phyloP scores from a whole-genome alignment of 1,140 invertebrate species.

The Papilio glaucus region DNA sequence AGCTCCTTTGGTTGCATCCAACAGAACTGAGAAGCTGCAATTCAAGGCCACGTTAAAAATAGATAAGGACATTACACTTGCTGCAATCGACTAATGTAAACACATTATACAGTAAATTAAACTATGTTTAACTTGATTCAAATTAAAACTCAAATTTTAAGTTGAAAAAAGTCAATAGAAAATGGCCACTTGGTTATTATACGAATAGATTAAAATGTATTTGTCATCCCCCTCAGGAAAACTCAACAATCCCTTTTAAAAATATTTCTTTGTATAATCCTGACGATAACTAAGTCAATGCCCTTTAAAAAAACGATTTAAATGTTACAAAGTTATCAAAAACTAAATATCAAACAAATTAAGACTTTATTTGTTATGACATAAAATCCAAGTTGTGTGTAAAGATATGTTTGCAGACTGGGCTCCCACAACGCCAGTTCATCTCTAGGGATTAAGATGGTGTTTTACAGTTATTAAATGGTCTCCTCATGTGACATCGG shows the following conservation, averaged over 20 bases:
- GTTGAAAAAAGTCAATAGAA: no score
- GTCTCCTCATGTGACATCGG: slow-evolving; percentile 49
- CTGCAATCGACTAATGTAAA: neutral
- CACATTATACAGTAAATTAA: neutral
- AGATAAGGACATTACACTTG: neutral
- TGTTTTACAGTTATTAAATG: slow-evolving; percentile 51
- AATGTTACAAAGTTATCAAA: slow-evolving; percentile 18
- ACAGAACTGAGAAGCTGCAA: neutral
- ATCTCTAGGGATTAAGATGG: slow-evolving; percentile 53
- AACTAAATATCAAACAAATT: neutral
- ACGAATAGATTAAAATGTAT: neutral
- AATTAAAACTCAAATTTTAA: neutral
- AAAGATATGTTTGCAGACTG: slow-evolving; percentile 40
- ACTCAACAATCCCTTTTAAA: neutral
- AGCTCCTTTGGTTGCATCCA: neutral
- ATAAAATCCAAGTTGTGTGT: neutral
- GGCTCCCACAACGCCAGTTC: slow-evolving; percentile 49
- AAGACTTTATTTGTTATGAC: neutral
- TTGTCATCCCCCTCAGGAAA: neutral
- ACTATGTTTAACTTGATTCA: neutral
- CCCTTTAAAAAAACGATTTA: slow-evolving; percentile 21
- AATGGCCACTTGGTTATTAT: neutral
- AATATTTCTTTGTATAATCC: slow-evolving; percentile 11
- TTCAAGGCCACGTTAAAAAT: slow-evolving; percentile 10
- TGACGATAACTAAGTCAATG: slow-evolving; percentile 11